These are phyloP conservation scores for Spilarctia lutea DNA, from an alignment of 2,888 invertebrate species.

Conservation along the genomic window DNA sequence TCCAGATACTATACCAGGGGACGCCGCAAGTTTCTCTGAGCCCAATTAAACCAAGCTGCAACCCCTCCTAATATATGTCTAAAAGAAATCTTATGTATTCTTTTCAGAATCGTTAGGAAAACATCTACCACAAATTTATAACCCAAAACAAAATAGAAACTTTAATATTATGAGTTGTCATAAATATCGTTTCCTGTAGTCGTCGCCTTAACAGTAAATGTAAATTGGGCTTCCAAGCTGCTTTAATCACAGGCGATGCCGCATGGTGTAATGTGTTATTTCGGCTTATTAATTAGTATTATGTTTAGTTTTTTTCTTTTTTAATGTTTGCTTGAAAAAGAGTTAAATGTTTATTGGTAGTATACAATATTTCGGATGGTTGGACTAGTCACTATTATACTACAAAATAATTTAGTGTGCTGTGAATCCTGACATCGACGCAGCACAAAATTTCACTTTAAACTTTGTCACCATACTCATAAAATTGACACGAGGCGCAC, in stretches of 20 bases:
- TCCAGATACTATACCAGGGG: background rate
- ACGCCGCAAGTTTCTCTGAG: background rate
- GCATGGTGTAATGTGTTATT: conserved; percentile 41
- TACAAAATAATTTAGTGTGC: no score
- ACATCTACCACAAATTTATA: background rate
- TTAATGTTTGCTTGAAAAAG: background rate
- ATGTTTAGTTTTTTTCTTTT: conserved; percentile 23
- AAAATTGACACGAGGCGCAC: no score
- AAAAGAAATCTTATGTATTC: background rate
- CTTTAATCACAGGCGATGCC: conserved; percentile 46
- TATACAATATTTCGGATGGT: background rate
- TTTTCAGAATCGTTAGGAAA: background rate
- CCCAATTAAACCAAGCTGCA: background rate
- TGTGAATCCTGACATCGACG: no score
- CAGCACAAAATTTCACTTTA: no score
- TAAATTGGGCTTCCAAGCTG: conserved; percentile 41
- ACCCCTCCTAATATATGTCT: background rate
- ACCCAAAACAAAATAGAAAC: background rate
- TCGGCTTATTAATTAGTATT: conserved; percentile 48
- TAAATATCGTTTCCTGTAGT: background rate
- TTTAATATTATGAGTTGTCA: background rate
- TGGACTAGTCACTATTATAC: no score
- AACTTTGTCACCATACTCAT: no score
- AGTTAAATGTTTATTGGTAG: background rate
- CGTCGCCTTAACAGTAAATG: conserved; percentile 51